Conservation (phyloP, 1,140 invertebrate genomes). For the Drosophila triauraria region DNA sequence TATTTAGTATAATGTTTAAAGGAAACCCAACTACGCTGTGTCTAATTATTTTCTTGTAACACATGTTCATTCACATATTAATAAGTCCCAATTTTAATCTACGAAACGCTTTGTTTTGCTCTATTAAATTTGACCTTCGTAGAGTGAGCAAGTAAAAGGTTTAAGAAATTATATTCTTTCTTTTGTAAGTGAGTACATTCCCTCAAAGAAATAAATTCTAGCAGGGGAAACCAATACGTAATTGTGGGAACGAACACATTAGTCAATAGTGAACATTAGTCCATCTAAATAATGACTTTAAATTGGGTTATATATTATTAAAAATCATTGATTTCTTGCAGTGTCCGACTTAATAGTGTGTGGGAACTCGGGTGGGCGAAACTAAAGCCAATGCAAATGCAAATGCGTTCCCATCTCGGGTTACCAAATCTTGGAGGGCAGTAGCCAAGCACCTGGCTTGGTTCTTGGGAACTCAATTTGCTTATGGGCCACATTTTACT, state of each 20-base stretch:
- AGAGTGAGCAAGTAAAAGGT: too few species aligned
- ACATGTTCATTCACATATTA: background rate
- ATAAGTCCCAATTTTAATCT: too few species aligned
- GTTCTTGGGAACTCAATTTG: conserved; percentile 50
- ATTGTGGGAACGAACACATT: too few species aligned
- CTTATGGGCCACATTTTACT: conserved; percentile 35
- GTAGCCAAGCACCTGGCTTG: background rate
- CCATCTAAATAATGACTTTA: too few species aligned
- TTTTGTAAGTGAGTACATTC: too few species aligned
- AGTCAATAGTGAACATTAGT: too few species aligned
- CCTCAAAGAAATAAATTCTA: too few species aligned
- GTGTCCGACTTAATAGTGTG: conserved; percentile 56
- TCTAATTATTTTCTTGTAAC: background rate
- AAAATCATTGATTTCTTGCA: conserved; percentile 1
- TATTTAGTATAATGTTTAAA: background rate
- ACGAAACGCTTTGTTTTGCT: too few species aligned
- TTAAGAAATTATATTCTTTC: too few species aligned
- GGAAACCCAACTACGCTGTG: background rate
- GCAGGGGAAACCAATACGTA: too few species aligned
- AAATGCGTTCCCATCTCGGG: conserved; percentile 44
- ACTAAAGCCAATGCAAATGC: conserved; percentile 29
- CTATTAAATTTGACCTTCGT: too few species aligned
- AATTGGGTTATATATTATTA: too few species aligned
- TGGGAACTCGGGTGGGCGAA: conserved; percentile 58
- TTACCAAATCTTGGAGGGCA: conserved; percentile 41